Conservation (phyloP, 2,113 vertebrate genomes). For the Neomonachus schauinslandi region DNA sequence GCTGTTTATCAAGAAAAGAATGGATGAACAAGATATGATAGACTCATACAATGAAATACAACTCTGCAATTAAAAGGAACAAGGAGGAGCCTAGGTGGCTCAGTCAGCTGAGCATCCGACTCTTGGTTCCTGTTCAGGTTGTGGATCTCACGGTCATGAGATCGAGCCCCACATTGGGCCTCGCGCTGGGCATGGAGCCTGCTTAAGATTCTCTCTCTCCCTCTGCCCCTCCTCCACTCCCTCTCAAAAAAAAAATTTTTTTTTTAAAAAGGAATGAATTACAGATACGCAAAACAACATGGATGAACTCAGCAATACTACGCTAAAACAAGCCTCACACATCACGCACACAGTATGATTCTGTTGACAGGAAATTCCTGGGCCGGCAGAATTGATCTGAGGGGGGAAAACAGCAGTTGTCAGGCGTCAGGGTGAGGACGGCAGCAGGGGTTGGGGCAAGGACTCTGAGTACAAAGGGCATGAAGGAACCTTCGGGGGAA, state of each 20-base stretch:
- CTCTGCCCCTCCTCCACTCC: neutral
- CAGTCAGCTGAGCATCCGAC: neutral
- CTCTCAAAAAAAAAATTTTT: neutral
- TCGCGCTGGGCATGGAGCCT: too few species aligned
- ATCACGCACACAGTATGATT: too few species aligned
- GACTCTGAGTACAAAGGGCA: neutral
- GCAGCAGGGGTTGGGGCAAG: neutral
- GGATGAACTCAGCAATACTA: neutral
- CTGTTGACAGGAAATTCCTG: neutral
- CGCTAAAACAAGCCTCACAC: neutral
- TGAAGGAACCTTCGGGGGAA: neutral
- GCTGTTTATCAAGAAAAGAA: neutral
- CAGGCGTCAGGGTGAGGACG: neutral
- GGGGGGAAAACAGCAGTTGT: neutral
- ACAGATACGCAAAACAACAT: neutral
- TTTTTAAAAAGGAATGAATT: neutral
- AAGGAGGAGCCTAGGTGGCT: neutral
- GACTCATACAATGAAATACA: neutral
- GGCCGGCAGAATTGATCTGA: neutral
- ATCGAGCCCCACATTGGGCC: too few species aligned
- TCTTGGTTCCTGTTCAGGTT: neutral
- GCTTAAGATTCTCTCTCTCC: too few species aligned
- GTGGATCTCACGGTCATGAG: too few species aligned
- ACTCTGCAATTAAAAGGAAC: neutral
- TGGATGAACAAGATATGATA: neutral